These are phyloP conservation scores for Crax fasciolata DNA, from an alignment of 2,797 vertebrate genomes.

Conservation along the genomic window DNA sequence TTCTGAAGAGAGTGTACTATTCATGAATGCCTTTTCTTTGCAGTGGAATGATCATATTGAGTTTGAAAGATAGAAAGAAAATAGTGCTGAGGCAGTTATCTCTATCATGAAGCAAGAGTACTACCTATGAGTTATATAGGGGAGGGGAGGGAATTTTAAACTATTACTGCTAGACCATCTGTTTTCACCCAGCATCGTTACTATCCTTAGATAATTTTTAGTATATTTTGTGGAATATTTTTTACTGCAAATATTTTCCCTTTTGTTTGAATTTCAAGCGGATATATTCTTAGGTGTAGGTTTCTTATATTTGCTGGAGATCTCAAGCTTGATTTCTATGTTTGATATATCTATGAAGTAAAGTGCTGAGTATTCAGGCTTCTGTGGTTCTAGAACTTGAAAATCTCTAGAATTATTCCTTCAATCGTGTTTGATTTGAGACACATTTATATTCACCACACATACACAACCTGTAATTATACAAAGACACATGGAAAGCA, in stretches of 20 bases:
- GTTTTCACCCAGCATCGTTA: neutral
- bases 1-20: neutral
- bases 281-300: neutral
- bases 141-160: neutral
- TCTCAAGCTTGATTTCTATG: neutral
- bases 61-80: neutral
- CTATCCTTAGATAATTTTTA: neutral
- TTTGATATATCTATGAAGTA: slow-evolving; percentile 38
- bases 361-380: neutral
- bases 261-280: neutral
- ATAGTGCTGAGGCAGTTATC: neutral
- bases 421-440: slow-evolving; percentile 53
- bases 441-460: slow-evolving; percentile 35
- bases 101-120: neutral
- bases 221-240: neutral
- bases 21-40: neutral
- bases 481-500: slow-evolving; percentile 32
- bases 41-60: neutral
- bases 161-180: neutral
- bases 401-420: neutral
- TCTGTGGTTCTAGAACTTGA: neutral
- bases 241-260: neutral
- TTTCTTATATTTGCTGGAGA: neutral
- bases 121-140: neutral
- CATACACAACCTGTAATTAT: neutral